Evolutionary conservation across 2,888 invertebrate genomes (phyloP), one percentile per base, ranked within the genome.

Genomic region (Torymus tubicola): DNA sequence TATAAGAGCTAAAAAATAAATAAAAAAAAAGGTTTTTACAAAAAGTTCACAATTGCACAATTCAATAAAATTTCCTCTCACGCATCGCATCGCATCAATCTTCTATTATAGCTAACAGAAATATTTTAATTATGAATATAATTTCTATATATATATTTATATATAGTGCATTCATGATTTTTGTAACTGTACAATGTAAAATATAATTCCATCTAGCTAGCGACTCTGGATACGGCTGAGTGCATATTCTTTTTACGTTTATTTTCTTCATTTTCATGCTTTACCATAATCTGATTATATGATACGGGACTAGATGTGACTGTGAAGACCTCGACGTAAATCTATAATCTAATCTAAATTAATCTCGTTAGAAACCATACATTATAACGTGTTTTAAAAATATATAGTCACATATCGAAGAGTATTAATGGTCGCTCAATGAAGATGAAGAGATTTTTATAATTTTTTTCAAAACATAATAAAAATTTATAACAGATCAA

Each of bases 171-270:
- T 85, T 84, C 83, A 16, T 77, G 68, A 50, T 65, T 71, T 70
- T 68, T 13, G 57, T 65, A 77, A 71, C 90, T 89, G 90, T 90
- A 90, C 90, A 90, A 89, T 90, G 90, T 89, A 90, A 90, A 90
- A 90, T 90, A 90, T 89, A 89, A 88, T 89, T 88, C 88, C 88
- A 87, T 89, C 90, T 89, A 89, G 84, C 89, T 89, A 88, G 88
- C 86, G 84, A 86, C 83, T 87, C 86, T 86, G 87, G 84, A 84
- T 87, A 87, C 86, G 86, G 82, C 84, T 85, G 87, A 86, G 86
- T 84, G 83, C 81, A 83, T 85, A 81, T 83, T 81, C 82, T 84
- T 79, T 82, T 84, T 77, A 74, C 67, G 72, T 63, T 81, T 78
- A 70, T 84, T 81, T 80, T 83, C 58, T 73, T 82, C 75, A 55